Base-by-base conservation (phyloP, 2,888 invertebrate genomes). In the Oegoconia quadripuncta region DNA sequence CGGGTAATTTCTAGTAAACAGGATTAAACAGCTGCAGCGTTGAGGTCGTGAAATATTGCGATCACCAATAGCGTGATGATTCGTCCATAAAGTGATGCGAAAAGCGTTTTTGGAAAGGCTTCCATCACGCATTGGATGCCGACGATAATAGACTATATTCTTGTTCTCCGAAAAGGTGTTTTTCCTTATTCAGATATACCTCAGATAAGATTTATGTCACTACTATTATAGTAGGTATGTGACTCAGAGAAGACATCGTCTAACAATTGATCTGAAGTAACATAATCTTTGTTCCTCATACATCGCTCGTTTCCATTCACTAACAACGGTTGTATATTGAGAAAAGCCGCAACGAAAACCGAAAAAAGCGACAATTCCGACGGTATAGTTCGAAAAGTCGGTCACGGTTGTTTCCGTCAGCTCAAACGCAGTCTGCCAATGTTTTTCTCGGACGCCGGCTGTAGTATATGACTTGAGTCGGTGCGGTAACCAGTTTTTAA, bases 371-470 rank as follows among this genome's bases (percentile, higher is more conserved):
- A 15, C 31, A 34, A 23, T 9, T 17, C 38, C 26, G 20, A 22
- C 30, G 20, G 18, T 23, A 28, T 28, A 31, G 25, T 17, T 29
- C 18, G 22, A 30, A 41, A 36, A 40, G 25, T 44, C 55, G 50
- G 55, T 59, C 54, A 48, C 59, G 46, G 51, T 45, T 39, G 37
- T 46, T 47, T 47, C 48, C 57, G 43, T 57, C 48, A 49, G 44
- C 46, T 54, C 51, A 48, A 60, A 51, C 64, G 66, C 80, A 83
- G 84, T 84, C 72, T 65, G 71, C 50, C 53, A 56, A 59, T 59
- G 68, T 68, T 74, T 66, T 70, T 69, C 77, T 72, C 51, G 39
- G 64, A 44, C 57, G 61, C 63, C 61, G 81, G 81, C 71, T 70
- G 83, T n/a, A n/a, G 9, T 27, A 13, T 77, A 61, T 61, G 55